Conservation (phyloP, 2,888 invertebrate genomes). For the Mactromeris polynyma region DNA sequence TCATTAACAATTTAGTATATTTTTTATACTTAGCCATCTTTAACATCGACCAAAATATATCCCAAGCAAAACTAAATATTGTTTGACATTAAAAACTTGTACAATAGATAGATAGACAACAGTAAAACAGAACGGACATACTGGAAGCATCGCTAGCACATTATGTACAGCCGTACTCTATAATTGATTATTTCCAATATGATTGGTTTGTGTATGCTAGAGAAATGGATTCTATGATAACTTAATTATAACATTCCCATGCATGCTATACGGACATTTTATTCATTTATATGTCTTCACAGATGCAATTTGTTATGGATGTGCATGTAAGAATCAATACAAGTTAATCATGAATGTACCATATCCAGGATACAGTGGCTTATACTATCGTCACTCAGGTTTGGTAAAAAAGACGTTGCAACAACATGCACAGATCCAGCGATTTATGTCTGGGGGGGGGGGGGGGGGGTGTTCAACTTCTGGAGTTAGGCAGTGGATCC, state of each 20-base stretch:
- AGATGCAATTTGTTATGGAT: background rate
- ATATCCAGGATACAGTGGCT: too few species aligned
- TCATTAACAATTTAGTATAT: too few species aligned
- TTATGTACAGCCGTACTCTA: background rate
- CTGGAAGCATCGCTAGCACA: background rate
- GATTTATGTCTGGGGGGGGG: too few species aligned
- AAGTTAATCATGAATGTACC: background rate
- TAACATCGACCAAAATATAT: background rate
- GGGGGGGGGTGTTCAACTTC: too few species aligned
- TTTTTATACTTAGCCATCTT: background rate
- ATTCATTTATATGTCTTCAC: background rate
- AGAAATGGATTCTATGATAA: background rate
- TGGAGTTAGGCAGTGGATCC: too few species aligned
- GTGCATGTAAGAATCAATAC: background rate
- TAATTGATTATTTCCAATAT: conserved; percentile 11
- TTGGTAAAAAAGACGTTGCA: too few species aligned
- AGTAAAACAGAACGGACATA: background rate
- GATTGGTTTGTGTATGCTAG: background rate
- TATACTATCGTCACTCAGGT: too few species aligned
- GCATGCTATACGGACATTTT: background rate
- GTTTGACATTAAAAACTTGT: background rate
- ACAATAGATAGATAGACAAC: background rate
- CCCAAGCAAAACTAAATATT: background rate
- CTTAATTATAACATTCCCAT: background rate
- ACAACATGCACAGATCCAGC: too few species aligned